Evolutionary conservation across 1,140 invertebrate species (phyloP).

Genomic region (Cydia pomonella): DNA sequence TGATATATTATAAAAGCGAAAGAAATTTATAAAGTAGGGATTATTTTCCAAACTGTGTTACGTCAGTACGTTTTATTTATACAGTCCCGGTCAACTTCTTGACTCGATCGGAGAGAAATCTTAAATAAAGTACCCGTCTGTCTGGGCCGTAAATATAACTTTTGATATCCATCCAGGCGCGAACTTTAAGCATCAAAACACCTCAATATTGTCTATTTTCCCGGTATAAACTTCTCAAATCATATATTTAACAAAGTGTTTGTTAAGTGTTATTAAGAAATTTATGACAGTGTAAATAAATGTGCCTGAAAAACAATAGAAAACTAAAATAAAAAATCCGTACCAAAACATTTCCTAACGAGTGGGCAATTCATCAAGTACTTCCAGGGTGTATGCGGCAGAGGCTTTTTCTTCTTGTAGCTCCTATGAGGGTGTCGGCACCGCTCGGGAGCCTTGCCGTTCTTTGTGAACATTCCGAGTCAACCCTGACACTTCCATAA

Average conservation of each 20-base stretch:
- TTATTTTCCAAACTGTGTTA: background rate
- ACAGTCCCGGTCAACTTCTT: background rate
- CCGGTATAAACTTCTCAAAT: background rate
- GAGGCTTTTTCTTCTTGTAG: slow-evolving; percentile 76
- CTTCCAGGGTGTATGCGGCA: slow-evolving; percentile 78
- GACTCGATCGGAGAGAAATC: background rate
- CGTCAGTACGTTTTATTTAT: background rate
- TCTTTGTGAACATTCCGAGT: slow-evolving; percentile 77
- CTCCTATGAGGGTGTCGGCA: slow-evolving; percentile 70
- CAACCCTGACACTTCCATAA: slow-evolving; percentile 69
- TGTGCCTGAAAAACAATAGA: slow-evolving; percentile 42
- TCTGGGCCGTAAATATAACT: slow-evolving; percentile 19
- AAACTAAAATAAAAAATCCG: slow-evolving; percentile 66
- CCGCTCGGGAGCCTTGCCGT: slow-evolving; percentile 73
- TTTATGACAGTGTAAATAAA: slow-evolving; percentile 23
- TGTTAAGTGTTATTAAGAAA: background rate
- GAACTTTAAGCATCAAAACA: slow-evolving; percentile 16
- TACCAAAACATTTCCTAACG: slow-evolving; percentile 82
- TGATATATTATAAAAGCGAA: too few relatives aligned
- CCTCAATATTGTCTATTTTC: background rate
- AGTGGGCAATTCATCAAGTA: slow-evolving; percentile 82
- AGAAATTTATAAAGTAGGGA: too few relatives aligned
- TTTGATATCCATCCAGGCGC: background rate
- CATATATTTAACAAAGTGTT: background rate
- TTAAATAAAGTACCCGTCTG: background rate